These are phyloP conservation scores for Ligdia adustata DNA, from an alignment of 2,888 invertebrate genomes.

Conservation along the genomic window DNA sequence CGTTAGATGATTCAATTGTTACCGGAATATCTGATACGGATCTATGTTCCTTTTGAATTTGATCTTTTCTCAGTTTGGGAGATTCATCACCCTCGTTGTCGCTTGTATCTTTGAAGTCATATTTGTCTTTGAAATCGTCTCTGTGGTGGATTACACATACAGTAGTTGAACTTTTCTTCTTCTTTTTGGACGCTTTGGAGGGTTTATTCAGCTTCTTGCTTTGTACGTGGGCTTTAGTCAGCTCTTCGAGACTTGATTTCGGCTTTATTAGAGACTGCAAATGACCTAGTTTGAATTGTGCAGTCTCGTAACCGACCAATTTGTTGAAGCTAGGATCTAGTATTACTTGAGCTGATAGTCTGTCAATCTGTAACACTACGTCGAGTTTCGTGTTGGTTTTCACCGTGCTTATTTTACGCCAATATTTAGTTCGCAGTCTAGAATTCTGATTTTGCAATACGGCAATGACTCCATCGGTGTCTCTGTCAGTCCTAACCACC, in stretches of 20 bases:
- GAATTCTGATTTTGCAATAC: constrained; percentile 66
- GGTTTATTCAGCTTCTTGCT: constrained; percentile 23
- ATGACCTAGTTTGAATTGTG: constrained; percentile 69
- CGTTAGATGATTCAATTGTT: constrained; percentile 39
- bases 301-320: constrained; percentile 47
- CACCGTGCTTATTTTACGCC: constrained; percentile 68
- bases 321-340: constrained; percentile 58
- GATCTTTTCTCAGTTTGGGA: constrained; percentile 32
- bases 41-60: constrained; percentile 17
- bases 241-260: constrained; percentile 54
- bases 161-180: constrained; percentile 14
- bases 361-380: constrained; percentile 70
- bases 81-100: constrained; percentile 33
- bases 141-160: constrained; percentile 5
- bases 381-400: constrained; percentile 57
- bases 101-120: constrained; percentile 26
- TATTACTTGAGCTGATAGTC: constrained; percentile 71
- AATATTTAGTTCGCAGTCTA: constrained; percentile 68
- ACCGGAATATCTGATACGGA: constrained; percentile 38
- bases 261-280: constrained; percentile 62
- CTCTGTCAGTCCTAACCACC: constrained; percentile 56
- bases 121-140: constrained; percentile 21
- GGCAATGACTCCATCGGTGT: constrained; percentile 59
- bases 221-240: constrained; percentile 44
- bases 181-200: constrained; percentile 26